phyloP scores from a whole-genome alignment of 2,888 invertebrate species.

The Heliconius erato region DNA sequence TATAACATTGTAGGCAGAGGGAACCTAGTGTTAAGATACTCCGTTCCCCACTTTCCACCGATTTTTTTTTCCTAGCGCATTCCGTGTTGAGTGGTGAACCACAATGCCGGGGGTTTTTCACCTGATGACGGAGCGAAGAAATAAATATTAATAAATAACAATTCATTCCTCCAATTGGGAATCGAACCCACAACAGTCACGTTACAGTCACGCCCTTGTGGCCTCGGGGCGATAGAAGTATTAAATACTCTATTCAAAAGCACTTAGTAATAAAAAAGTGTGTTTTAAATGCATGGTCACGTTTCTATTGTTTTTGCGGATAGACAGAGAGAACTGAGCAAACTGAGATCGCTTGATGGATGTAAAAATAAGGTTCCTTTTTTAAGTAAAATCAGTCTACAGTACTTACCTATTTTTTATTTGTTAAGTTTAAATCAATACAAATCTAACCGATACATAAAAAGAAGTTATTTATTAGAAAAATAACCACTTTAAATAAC shows the following conservation, averaged over 20 bases:
- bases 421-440: neutral
- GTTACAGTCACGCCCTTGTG: too few relatives aligned
- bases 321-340: neutral
- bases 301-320: neutral
- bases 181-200: too few relatives aligned
- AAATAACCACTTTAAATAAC: neutral
- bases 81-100: neutral
- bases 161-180: too few relatives aligned
- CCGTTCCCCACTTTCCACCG: neutral
- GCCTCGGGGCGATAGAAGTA: neutral
- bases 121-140: too few relatives aligned
- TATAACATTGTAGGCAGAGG: too few relatives aligned
- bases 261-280: neutral
- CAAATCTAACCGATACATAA: neutral
- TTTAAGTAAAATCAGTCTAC: neutral
- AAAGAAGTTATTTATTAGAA: too few relatives aligned
- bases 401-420: neutral
- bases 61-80: neutral
- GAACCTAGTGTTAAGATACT: neutral
- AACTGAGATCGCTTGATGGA: constrained; percentile 14
- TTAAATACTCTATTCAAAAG: neutral
- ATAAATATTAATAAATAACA: too few relatives aligned
- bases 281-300: constrained; percentile 12
- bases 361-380: neutral
- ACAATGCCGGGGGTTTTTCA: neutral